Evolutionary conservation across 2,888 invertebrate genomes (phyloP), one percentile per base, ranked within the genome.

Genomic region (Meiosimyza decipiens): DNA sequence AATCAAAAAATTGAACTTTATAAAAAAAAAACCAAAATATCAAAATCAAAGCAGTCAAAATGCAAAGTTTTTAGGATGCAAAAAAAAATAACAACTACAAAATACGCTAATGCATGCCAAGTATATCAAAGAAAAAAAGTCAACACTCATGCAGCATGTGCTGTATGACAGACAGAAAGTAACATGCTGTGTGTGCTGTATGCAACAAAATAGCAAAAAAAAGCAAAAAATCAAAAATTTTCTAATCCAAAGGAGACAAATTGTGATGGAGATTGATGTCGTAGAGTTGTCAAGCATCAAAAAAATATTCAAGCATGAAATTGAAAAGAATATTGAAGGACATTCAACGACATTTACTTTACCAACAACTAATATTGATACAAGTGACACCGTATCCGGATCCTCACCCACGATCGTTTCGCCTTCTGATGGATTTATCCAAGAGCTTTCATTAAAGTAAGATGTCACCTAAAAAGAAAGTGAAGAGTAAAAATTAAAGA

Each of bases 351-450:
- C 86, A 86, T 85, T 86, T 86, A 86, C 86, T 86, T 90, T 87
- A 94, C 94, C 94, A 86, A 94, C 93, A 87, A 94, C 90, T 85
- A 94, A 89, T 88, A 94, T 93, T 80, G 94, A 94, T 85, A 94
- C 90, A 85, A 93, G 89, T 75, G 94, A 93, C 84, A 94, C 92
- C 81, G 93, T 91, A 86, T 93, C 94, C 79, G 93, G 93, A 82
- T 91, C 91, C 81, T 90, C 91, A 82, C 91, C 90, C 80, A 89
- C 88, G 79, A 85, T 83, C 79, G 87, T 85, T 81, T 86, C 86
- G 79, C 85, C 83, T 81, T 85, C 84, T 69, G 85, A 84, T 68
- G 86, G 83, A 80, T 83, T 85, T 74, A 83, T 81, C 85, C 85
- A 86, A 76, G 85, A 83, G 73, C 86, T 85, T 81, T 87, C 87